phyloP scores from a whole-genome alignment of 2,113 vertebrate species.

The Atractosteus spatula region DNA sequence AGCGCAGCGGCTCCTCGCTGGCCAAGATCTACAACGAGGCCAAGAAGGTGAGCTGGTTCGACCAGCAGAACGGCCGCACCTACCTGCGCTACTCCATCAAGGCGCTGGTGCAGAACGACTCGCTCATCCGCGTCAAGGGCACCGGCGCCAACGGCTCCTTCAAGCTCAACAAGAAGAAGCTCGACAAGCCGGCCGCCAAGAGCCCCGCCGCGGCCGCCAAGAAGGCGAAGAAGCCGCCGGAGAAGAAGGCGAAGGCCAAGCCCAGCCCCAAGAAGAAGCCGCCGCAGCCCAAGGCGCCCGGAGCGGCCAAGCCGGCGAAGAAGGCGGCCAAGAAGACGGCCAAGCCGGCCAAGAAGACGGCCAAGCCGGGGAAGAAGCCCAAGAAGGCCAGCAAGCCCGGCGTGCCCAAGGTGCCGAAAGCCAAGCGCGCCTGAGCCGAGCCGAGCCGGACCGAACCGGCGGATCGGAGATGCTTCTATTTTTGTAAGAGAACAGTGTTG shows the following conservation, averaged over 20 bases:
- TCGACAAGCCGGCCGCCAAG: slow-evolving; percentile 54
- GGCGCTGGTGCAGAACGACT: slow-evolving; percentile 82
- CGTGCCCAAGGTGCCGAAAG: slow-evolving; percentile 65
- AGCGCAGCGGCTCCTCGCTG: slow-evolving; percentile 77
- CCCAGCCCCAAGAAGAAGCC: not conserved
- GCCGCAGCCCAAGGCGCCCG: slow-evolving; percentile 20
- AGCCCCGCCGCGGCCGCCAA: slow-evolving; percentile 20
- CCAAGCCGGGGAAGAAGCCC: slow-evolving; percentile 63
- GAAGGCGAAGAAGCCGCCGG: slow-evolving; percentile 48
- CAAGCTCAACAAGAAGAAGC: slow-evolving; percentile 79
- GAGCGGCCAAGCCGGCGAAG: slow-evolving; percentile 21
- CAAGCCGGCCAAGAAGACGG: slow-evolving; percentile 18
- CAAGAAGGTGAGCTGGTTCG: slow-evolving; percentile 80
- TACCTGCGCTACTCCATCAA: slow-evolving; percentile 81
- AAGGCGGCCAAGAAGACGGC: slow-evolving; percentile 15
- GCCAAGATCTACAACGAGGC: slow-evolving; percentile 79
- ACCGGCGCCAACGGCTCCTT: slow-evolving; percentile 83
- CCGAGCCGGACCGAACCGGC: not conserved
- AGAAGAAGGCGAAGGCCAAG: slow-evolving; percentile 48
- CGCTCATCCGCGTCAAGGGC: slow-evolving; percentile 81
- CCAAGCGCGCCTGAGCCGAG: slow-evolving; percentile 61
- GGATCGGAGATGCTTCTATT: slow-evolving; percentile 2
- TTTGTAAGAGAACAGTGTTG: not conserved
- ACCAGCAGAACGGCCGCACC: slow-evolving; percentile 81
- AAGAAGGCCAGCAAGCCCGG: slow-evolving; percentile 71